These are phyloP conservation scores for Centropus bengalensis DNA, from an alignment of 2,113 vertebrate species.

Conservation along the genomic window DNA sequence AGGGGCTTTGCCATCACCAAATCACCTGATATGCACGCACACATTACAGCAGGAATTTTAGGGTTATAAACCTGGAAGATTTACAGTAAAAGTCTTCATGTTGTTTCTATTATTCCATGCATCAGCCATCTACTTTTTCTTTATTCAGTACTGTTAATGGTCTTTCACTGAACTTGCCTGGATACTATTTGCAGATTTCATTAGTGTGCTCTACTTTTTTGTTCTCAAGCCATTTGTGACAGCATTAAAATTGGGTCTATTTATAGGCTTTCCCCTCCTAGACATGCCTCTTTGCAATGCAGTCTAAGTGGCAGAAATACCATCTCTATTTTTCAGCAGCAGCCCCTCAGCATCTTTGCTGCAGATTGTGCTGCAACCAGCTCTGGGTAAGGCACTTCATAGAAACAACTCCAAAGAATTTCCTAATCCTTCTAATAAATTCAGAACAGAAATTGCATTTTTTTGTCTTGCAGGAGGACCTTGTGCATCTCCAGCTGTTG, in stretches of 20 bases:
- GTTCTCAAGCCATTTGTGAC: conserved; percentile 27
- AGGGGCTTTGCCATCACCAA: neutral
- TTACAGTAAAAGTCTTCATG: neutral
- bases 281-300: neutral
- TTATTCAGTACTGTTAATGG: neutral
- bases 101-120: neutral
- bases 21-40: neutral
- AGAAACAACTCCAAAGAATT: neutral
- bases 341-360: neutral
- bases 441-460: neutral
- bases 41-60: neutral
- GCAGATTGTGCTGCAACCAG: neutral
- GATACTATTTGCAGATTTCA: conserved; percentile 28
- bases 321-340: neutral
- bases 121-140: neutral
- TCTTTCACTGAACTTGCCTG: neutral
- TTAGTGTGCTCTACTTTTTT: conserved; percentile 43
- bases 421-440: neutral
- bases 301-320: neutral
- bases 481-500: neutral
- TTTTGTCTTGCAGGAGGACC: neutral
- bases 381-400: neutral
- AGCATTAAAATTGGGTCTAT: conserved; percentile 29
- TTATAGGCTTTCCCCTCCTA: conserved; percentile 9
- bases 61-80: neutral